These are phyloP conservation scores for Ypsolopha sequella DNA, from an alignment of 2,888 invertebrate genomes.

Conservation along the genomic window DNA sequence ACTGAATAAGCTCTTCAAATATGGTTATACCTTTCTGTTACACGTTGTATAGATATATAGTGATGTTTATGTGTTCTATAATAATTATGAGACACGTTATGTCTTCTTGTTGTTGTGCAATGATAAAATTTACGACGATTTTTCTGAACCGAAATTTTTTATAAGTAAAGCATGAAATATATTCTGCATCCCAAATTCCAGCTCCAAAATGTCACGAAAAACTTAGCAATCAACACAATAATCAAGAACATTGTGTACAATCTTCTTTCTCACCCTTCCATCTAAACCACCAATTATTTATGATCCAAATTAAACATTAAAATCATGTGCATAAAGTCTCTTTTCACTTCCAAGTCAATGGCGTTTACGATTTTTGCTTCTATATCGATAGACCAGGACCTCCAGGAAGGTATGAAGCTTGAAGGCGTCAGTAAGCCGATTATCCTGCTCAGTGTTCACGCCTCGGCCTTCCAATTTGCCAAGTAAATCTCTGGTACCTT, in stretches of 20 bases:
- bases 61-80: no score
- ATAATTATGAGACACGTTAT: no score
- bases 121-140: no score
- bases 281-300: neutral
- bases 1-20: no score
- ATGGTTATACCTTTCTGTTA: no score
- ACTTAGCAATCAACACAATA: neutral
- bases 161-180: no score
- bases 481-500: slow-evolving; percentile 46
- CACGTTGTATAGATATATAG: no score
- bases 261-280: neutral
- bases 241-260: neutral
- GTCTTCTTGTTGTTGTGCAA: no score
- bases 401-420: neutral
- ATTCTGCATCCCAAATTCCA: neutral
- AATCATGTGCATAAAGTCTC: neutral
- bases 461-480: slow-evolving; percentile 42
- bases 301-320: neutral
- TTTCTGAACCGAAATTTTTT: no score
- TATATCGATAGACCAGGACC: neutral
- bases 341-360: neutral
- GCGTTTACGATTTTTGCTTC: neutral
- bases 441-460: slow-evolving; percentile 19
- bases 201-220: neutral
- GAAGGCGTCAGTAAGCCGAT: slow-evolving; percentile 39